Evolutionary conservation across 2,113 vertebrate species (phyloP).

Genomic region (Catharus fuscescens): DNA sequence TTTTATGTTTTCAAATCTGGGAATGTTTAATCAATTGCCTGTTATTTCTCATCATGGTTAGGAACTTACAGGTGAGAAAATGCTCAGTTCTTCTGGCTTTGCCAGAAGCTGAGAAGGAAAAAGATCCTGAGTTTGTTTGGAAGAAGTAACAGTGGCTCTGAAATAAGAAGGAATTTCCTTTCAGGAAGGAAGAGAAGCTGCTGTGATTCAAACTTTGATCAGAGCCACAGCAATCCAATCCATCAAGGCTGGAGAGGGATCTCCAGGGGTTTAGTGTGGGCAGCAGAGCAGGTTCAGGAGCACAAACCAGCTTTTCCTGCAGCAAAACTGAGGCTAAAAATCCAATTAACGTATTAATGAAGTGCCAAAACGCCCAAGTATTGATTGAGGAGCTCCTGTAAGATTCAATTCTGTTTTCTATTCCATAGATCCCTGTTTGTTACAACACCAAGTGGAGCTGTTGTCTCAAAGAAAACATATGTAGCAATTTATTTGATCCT

Average conservation of each 20-base stretch:
- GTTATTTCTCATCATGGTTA: background rate
- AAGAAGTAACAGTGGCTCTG: background rate
- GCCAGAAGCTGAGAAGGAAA: background rate
- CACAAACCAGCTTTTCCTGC: background rate
- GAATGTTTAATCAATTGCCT: background rate
- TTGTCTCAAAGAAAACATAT: background rate
- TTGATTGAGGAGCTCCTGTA: background rate
- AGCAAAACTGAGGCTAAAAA: background rate
- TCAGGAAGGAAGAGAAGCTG: background rate
- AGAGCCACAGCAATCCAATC: background rate
- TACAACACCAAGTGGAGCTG: background rate
- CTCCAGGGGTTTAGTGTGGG: background rate
- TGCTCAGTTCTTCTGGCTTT: background rate
- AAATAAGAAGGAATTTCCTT: background rate
- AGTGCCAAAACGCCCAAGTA: no score
- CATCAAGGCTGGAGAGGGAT: background rate
- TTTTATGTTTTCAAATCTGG: background rate
- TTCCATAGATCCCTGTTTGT: background rate
- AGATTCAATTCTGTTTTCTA: background rate
- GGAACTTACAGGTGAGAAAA: background rate
- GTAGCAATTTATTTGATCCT: conserved; percentile 5
- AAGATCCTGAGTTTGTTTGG: background rate
- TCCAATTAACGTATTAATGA: background rate
- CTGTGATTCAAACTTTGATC: background rate
- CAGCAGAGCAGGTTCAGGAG: background rate